phyloP scores from a whole-genome alignment of 2,888 invertebrate species.

The Eudemis profundana region DNA sequence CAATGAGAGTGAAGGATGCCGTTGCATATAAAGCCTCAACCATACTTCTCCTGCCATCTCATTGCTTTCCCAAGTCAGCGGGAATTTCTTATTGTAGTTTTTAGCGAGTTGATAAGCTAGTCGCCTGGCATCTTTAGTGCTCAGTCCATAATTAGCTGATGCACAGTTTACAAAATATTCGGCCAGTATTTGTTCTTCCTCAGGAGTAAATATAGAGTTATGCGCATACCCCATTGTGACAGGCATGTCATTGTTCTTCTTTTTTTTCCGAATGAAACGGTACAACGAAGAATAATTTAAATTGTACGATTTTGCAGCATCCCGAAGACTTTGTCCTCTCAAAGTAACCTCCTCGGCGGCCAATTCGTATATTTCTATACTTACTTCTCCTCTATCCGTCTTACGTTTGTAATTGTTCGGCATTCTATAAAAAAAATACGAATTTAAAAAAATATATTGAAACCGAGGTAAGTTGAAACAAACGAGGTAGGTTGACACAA shows the following conservation, averaged over 20 bases:
- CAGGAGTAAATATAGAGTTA: not conserved
- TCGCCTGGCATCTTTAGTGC: not conserved
- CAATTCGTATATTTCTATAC: too few species aligned
- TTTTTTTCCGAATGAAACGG: too few species aligned
- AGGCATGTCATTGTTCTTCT: too few species aligned
- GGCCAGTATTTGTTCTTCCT: not conserved
- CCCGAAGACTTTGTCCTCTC: too few species aligned
- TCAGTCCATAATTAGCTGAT: slow-evolving; percentile 3
- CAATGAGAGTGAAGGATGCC: not conserved
- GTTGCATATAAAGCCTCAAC: not conserved
- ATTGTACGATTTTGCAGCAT: too few species aligned
- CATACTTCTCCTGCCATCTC: slow-evolving; percentile 6
- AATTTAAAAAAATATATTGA: not conserved
- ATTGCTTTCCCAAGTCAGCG: not conserved
- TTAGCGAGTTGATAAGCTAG: not conserved
- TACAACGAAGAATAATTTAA: too few species aligned
- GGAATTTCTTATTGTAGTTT: slow-evolving; percentile 7
- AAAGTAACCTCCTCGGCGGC: too few species aligned
- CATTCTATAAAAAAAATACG: too few species aligned
- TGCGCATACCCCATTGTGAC: too few species aligned
- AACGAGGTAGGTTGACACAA: not conserved
- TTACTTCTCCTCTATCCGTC: too few species aligned
- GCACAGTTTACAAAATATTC: slow-evolving; percentile 11
- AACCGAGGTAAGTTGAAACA: slow-evolving; percentile 1
- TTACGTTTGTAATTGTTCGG: too few species aligned